Evolutionary conservation across 2,113 vertebrate genomes (phyloP), one percentile per base, ranked within the genome.

Genomic region (Neofelis nebulosa): DNA sequence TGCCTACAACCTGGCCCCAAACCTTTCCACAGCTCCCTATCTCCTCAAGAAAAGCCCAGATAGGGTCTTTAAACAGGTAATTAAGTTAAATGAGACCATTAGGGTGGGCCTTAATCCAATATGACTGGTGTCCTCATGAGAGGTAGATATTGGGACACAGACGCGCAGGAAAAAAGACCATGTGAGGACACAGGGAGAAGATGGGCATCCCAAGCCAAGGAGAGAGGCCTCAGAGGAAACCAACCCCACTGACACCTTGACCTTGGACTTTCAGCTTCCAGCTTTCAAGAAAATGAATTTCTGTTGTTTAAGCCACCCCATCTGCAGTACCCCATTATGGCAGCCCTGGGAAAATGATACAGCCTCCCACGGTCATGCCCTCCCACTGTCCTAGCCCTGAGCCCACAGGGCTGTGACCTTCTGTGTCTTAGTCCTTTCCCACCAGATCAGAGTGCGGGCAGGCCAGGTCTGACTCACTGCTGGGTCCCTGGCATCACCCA

Each of bases 341-440:
- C 8, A 89, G 50, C 38, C 21, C 55, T 31, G 84, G 69, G 10
- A 57, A 69, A 66, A 23, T 29, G 85, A 80, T 9, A 52, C 23
- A 25, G 21, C 50, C 31, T 68, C 76, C 23, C 25, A 29, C 1
- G 2, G 48, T 8, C 5, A 33, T 16, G n/a, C 25, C 74, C 3
- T 19, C 14, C 50, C 19, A 0, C 16, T 36, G 21, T 36, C 63
- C 31, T 5, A 45, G 55, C 25, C 61, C 38, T 0, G 0, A 69
- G 61, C n/a, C n/a, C 27, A 1, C 38, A 50, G 65, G 68, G 19
- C 65, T 9, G 23, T 69, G 50, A 8, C 15, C 25, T 0, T 29
- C 73, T 89, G 41, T 4, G 61, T 36, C 80, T 55, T 31, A 9
- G 23, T 78, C 68, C 41, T 80, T 86, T 25, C 45, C 78, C 82